Evolutionary conservation across 2,113 vertebrate genomes (phyloP).

Genomic region (Bujurquina vittata): DNA sequence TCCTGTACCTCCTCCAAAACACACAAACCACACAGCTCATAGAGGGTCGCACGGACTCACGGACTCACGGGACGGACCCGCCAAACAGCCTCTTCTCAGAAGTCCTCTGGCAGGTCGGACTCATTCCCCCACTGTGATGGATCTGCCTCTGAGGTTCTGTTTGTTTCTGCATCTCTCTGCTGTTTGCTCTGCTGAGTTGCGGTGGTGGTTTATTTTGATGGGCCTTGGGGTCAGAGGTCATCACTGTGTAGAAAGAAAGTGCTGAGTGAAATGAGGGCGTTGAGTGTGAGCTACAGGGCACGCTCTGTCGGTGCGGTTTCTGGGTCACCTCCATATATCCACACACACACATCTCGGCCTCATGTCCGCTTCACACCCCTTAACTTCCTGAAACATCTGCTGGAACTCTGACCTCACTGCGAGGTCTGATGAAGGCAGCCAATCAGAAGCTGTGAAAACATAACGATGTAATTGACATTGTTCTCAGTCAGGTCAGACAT

Average conservation of each 20-base stretch:
- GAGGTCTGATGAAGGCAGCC: too few species aligned
- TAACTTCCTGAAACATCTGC: too few species aligned
- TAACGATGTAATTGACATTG: too few species aligned
- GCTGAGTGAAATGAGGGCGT: not conserved
- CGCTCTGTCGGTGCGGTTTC: not conserved
- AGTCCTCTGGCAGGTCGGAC: not conserved
- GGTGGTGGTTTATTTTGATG: not conserved
- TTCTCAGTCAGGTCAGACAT: too few species aligned
- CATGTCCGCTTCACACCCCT: too few species aligned
- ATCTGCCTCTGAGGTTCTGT: too few species aligned
- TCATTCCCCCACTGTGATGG: not conserved
- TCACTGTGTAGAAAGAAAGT: not conserved
- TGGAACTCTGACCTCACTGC: too few species aligned
- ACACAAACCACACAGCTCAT: not conserved
- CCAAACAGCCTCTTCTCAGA: too few species aligned
- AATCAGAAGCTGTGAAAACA: too few species aligned
- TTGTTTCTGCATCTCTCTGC: not conserved
- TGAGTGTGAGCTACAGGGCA: too few species aligned
- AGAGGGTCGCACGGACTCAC: not conserved
- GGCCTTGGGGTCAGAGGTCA: not conserved
- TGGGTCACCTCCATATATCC: not conserved
- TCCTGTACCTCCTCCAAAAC: not conserved
- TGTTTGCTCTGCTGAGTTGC: not conserved
- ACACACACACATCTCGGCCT: too few species aligned
- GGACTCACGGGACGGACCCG: rapidly evolving